Base-by-base conservation (phyloP, 23 tunicate species). In the Styela clava region DNA sequence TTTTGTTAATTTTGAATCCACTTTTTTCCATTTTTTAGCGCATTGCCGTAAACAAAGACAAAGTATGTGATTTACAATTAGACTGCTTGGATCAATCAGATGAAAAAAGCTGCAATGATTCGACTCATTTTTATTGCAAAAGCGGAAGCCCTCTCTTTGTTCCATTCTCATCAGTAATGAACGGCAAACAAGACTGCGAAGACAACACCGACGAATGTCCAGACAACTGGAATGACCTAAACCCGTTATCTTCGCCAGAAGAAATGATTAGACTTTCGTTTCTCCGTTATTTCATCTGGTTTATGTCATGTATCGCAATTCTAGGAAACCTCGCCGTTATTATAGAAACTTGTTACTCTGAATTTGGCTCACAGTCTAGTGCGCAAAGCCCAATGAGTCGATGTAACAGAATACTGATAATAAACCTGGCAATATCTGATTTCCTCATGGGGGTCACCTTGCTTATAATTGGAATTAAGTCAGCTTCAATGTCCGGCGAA, bases 351-450 rank as follows among this genome's bases (percentile, higher is more conserved):
- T 34, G 20, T 20, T 22, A 21, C 24, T 23, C 31, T 22, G n/a
- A n/a, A n/a, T n/a, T n/a, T n/a, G n/a, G n/a, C n/a, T 25, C 78
- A 0, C 19, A 31, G 36, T 0, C 18, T 16, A 0, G 32, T 16
- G 9, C 24, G 0, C 56, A 73, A 33, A 31, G 18, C 24, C 56
- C 78, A 24, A 73, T 73, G 52, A 22, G 61, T 73, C 18, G 19
- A 12, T 34, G 74, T 23, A 86, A 86, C 74, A 79, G 70, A 52
- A 69, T 79, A 0, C 62, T 86, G 31, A 86, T 86, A 44, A 12
- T 70, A 3, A 86, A 86, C 79, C 89, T 86, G 16, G 79, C 89
- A 29, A 16, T 80, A 31, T 79, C 89, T 5, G 89, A 86, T 86
- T 86, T 86, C 31, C 35, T 85, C 16, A 85, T 85, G 88, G 88